phyloP scores from a whole-genome alignment of 1,140 invertebrate genomes.

The Cylas formicarius region DNA sequence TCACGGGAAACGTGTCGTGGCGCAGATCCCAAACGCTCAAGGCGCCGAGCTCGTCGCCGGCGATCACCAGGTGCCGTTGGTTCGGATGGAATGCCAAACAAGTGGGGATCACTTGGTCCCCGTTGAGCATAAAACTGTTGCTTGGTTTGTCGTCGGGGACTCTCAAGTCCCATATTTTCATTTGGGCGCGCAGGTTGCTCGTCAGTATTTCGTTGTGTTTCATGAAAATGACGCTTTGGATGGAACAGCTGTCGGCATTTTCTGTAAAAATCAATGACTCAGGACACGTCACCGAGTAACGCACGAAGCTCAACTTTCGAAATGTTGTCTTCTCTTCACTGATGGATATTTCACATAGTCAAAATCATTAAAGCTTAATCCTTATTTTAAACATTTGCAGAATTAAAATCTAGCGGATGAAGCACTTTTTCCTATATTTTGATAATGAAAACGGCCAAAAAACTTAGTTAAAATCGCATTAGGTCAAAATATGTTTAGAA shows the following conservation, averaged over 20 bases:
- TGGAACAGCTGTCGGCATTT: constrained; percentile 72
- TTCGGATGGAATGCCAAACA: constrained; percentile 75
- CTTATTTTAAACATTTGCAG: too few species aligned
- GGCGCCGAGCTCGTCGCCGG: constrained; percentile 52
- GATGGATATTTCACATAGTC: constrained; percentile 3
- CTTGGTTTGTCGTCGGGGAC: constrained; percentile 50
- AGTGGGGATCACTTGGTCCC: constrained; percentile 61
- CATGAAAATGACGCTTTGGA: constrained; percentile 69
- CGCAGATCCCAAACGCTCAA: constrained; percentile 85
- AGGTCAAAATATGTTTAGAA: too few species aligned
- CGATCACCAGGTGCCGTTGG: constrained; percentile 73
- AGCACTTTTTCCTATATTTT: too few species aligned
- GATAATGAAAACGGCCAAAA: too few species aligned
- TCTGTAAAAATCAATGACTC: constrained; percentile 52
- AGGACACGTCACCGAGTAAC: too few species aligned
- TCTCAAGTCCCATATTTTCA: constrained; percentile 81
- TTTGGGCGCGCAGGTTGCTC: constrained; percentile 74
- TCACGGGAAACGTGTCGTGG: constrained; percentile 71
- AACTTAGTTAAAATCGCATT: too few species aligned
- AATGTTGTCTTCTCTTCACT: too few species aligned
- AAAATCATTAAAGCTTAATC: constrained; percentile 2
- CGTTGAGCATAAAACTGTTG: constrained; percentile 57
- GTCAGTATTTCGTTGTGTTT: constrained; percentile 73
- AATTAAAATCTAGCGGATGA: too few species aligned
- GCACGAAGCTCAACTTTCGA: too few species aligned